phyloP scores from a whole-genome alignment of 2,113 vertebrate genomes.

The Carollia perspicillata region DNA sequence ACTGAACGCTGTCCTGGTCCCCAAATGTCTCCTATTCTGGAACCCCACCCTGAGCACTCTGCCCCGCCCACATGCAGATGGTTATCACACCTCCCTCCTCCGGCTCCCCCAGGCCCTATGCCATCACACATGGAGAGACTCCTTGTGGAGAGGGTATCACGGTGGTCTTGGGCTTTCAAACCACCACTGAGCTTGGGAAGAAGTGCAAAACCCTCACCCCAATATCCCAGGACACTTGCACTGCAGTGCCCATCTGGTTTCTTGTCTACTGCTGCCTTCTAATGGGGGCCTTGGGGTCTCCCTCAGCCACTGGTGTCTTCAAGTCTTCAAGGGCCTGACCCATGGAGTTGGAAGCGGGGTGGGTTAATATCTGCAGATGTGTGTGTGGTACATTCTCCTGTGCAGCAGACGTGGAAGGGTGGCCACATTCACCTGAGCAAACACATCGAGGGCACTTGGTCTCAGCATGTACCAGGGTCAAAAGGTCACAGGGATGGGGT shows the following conservation, averaged over 20 bases:
- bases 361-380: too few species aligned
- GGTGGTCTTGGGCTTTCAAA: neutral
- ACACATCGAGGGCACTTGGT: neutral
- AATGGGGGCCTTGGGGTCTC: neutral
- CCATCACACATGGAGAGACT: neutral
- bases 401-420: neutral
- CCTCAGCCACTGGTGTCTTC: neutral
- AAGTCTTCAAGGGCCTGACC: neutral
- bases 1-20: neutral
- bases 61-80: neutral
- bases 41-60: neutral
- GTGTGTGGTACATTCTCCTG: neutral
- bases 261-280: neutral
- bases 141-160: neutral
- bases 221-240: neutral
- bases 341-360: neutral
- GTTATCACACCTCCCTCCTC: neutral
- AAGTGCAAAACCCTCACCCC: neutral
- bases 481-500: neutral
- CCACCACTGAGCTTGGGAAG: neutral
- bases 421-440: neutral
- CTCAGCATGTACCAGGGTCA: neutral
- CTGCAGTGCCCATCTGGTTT: neutral
- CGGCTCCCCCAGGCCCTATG: neutral
- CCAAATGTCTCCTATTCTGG: neutral